Conservation (phyloP, 1,140 invertebrate species). For the Drosophila subobscura region DNA sequence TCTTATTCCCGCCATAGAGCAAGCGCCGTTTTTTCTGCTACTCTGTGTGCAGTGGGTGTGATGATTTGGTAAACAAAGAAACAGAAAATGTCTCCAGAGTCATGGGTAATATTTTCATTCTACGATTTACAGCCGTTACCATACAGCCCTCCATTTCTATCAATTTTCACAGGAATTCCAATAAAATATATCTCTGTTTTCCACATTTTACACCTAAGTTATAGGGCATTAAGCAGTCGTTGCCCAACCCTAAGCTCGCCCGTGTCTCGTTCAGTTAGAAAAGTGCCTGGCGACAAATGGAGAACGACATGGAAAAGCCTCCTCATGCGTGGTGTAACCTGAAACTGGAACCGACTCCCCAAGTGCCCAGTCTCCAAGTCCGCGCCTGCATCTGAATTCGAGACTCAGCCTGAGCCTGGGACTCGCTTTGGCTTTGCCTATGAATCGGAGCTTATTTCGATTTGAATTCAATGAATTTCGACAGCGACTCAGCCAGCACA, state of each 20-base stretch:
- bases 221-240: no score
- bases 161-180: no score
- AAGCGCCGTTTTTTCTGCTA: slow-evolving; percentile 17
- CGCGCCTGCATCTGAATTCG: slow-evolving; percentile 46
- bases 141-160: no score
- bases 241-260: no score
- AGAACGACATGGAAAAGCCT: slow-evolving; percentile 56
- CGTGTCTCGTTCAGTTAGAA: slow-evolving; percentile 25
- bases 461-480: slow-evolving; percentile 75
- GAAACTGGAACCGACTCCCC: slow-evolving; percentile 42
- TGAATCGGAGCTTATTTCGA: no score
- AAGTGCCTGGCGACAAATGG: slow-evolving; percentile 68
- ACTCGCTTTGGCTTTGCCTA: slow-evolving; percentile 29
- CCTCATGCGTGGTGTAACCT: slow-evolving; percentile 50
- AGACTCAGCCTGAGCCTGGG: slow-evolving; percentile 24
- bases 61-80: no score
- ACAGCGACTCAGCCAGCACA: slow-evolving; percentile 50
- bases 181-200: no score
- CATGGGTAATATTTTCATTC: no score
- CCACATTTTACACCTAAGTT: no score
- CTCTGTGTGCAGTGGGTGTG: no score
- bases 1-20: slow-evolving; percentile 17
- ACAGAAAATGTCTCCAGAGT: no score
- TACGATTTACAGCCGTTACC: no score
- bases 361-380: slow-evolving; percentile 23